A percentile compares a stretch with the other conserved stretches of the same genome.
Conservation (phyloP, 2,113 vertebrate species). For the Labrus mixtus region DNA sequence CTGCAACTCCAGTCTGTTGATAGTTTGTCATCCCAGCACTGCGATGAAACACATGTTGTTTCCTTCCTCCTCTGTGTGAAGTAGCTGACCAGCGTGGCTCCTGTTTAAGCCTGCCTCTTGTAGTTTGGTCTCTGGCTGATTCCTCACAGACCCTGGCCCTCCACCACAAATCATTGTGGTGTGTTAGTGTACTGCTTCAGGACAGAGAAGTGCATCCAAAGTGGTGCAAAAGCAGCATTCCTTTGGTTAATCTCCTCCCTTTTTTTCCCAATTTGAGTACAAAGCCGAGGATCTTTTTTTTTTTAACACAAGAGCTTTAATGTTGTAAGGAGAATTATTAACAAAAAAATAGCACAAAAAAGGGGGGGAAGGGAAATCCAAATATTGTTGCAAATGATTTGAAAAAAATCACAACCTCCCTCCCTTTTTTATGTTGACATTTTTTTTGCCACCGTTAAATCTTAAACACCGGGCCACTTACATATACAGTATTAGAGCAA, state of each 20-base stretch:
- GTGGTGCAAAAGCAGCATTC: conserved; percentile 17
- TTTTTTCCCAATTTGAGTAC: conserved; percentile 18
- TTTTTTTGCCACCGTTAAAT: not conserved
- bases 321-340: conserved; percentile 21
- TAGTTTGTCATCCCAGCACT: conserved; percentile 51
- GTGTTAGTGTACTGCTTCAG: conserved; percentile 33
- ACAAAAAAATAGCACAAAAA: conserved; percentile 9
- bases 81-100: conserved; percentile 45
- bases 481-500: not conserved
- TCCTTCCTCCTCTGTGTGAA: conserved; percentile 45
- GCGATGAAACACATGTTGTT: conserved; percentile 51
- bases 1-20: conserved; percentile 18
- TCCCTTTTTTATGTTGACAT: no score
- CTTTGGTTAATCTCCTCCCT: conserved; percentile 18
- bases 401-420: not conserved
- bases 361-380: not conserved
- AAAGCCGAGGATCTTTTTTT: conserved; percentile 22
- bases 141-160: conserved; percentile 56
- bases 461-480: not conserved
- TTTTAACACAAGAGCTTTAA: no score
- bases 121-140: conserved; percentile 50
- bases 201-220: conserved; percentile 27
- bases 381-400: not conserved
- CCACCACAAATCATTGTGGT: conserved; percentile 55
- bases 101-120: conserved; percentile 44